Evolutionary conservation across 2,113 vertebrate genomes (phyloP).

Genomic region (Smithornis capensis): DNA sequence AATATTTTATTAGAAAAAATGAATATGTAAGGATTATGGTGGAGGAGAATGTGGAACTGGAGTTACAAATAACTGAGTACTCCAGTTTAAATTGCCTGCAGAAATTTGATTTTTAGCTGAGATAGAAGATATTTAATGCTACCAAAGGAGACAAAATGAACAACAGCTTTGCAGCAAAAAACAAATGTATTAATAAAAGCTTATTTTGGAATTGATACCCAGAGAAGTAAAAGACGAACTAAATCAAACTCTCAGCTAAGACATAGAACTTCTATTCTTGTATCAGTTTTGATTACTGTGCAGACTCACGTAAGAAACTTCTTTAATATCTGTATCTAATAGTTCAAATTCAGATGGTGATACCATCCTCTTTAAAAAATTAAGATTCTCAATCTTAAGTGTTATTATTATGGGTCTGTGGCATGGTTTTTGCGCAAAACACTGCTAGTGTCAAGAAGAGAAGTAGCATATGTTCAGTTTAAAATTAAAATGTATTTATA

Average conservation of each 20-base stretch:
- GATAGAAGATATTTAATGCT: neutral
- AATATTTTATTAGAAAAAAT: neutral
- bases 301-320: neutral
- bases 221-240: neutral
- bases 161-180: neutral
- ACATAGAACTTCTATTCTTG: neutral
- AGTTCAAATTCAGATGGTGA: neutral
- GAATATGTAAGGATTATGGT: neutral
- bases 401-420: neutral
- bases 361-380: neutral
- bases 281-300: neutral
- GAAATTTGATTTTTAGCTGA: neutral
- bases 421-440: neutral
- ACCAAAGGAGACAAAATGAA: neutral
- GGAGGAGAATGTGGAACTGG: neutral
- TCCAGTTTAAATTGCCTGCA: neutral
- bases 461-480: neutral
- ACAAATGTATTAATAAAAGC: neutral
- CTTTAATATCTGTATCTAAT: neutral
- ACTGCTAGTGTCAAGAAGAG: neutral
- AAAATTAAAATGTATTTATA: constrained; percentile 53
- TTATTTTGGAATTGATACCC: constrained; percentile 8
- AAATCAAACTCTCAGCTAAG: neutral
- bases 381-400: neutral
- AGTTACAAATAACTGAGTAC: neutral